A percentile compares a stretch with the other conserved stretches of the same genome.
phyloP scores from a whole-genome alignment of 2,888 invertebrate genomes.

The Torymus texanus region DNA sequence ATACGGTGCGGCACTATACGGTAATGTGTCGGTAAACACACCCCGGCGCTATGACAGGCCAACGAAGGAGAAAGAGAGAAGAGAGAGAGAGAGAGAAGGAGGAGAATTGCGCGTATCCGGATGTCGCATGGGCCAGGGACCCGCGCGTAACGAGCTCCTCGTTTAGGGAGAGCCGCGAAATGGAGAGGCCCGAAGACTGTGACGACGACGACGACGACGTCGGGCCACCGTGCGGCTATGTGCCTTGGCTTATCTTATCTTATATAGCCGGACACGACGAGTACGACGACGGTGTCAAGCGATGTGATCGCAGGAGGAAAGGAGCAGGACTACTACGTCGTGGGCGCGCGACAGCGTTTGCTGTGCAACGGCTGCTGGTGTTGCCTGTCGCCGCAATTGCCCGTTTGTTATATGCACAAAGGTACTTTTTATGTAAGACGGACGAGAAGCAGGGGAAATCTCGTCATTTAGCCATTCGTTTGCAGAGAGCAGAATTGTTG shows the following conservation, averaged over 20 bases:
- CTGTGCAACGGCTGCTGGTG: background rate
- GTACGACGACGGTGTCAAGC: background rate
- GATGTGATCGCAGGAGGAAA: background rate
- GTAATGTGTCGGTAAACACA: conserved; percentile 63
- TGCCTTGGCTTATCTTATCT: conserved; percentile 42
- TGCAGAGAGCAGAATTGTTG: too few relatives aligned
- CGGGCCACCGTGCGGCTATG: background rate
- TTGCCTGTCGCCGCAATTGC: background rate
- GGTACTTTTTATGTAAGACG: too few relatives aligned
- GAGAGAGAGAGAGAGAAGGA: conserved; percentile 13
- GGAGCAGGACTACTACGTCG: too few relatives aligned
- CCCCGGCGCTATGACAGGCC: conserved; percentile 42
- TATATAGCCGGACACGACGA: conserved; percentile 24
- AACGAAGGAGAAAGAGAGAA: conserved; percentile 8
- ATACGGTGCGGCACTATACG: conserved; percentile 56
- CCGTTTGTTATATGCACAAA: background rate
- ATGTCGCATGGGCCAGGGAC: background rate
- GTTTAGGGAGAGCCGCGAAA: conserved; percentile 32
- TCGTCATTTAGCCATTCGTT: too few relatives aligned
- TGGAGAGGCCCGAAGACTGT: background rate
- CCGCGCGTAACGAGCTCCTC: conserved; percentile 8
- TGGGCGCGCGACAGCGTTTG: too few relatives aligned
- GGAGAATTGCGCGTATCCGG: conserved; percentile 18
- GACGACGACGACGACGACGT: background rate
- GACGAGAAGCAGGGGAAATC: too few relatives aligned